Base-by-base conservation (phyloP, 2,888 invertebrate species). In the Eumacrocentrus americanus region DNA sequence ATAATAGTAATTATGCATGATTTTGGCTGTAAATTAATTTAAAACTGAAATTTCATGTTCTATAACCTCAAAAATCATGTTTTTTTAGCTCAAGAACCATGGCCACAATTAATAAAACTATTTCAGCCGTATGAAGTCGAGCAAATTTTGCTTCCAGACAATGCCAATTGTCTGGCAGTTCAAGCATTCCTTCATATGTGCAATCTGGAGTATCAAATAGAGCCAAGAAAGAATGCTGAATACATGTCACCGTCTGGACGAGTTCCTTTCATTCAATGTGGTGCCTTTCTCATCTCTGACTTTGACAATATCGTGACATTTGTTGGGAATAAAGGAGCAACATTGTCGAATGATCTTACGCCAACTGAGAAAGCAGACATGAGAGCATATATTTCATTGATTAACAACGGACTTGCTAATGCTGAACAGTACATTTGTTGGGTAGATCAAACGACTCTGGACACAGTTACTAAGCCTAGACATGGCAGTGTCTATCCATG, bases 101-200 rank as follows among this genome's bases (percentile, higher is more conserved):
- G 95, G 95, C 93, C 95, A 0, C 89, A 91, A 70, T 90, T 93
- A 81, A 93, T 93, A 2, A 87, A 88, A 66, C 80, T 97, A 14
- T 95, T 89, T 80, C 94, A 95, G 74, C 95, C 95, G 0, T 92
- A 92, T 77, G 94, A 95, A 80, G 92, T 91, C 25, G 95, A 95
- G 73, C 98, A 98, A 82, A 95, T 97, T 64, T 82, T 98, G 25
- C 82, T 98, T 48, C 93, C 95, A 2, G 98, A 98, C 78, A 94
- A 92, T 81, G 96, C 98, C 9, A 94, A 94, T 77, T 95, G 95
- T 72, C 83, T 98, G 14, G 92, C 95, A 1, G 95, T 95, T 0
- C 94, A 96, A 78, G 91, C 96, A 0, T 97, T 92, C 77, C 83
- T 99, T 18, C 92, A 92, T 84, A 97, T 98, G 93, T 94, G 94